Conservation (phyloP, 2,888 invertebrate genomes). For the Nowickia ferox region DNA sequence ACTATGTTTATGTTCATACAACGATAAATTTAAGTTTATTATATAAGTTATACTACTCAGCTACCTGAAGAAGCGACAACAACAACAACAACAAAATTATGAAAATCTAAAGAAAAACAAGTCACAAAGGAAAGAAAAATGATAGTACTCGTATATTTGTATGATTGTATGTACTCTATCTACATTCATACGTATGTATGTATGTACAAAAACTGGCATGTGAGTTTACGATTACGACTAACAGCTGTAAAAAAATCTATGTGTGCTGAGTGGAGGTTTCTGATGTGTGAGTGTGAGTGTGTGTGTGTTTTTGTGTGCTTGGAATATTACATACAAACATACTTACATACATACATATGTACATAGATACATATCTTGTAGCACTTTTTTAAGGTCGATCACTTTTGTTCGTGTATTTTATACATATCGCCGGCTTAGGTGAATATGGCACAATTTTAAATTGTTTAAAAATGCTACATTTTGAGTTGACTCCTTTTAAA, state of each 20-base stretch:
- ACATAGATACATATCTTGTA: conserved; percentile 44
- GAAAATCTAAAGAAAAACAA: conserved; percentile 55
- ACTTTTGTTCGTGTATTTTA: conserved; percentile 58
- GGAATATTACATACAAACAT: conserved; percentile 5
- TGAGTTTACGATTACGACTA: conserved; percentile 52
- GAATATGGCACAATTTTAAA: background rate
- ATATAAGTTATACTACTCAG: conserved; percentile 60
- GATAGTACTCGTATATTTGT: conserved; percentile 25
- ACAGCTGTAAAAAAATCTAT: conserved; percentile 57
- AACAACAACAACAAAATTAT: conserved; percentile 34
- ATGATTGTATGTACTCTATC: background rate
- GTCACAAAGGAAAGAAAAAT: conserved; percentile 53
- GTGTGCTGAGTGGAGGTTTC: background rate
- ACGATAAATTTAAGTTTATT: conserved; percentile 62
- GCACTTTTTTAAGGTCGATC: conserved; percentile 69
- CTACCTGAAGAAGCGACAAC: conserved; percentile 61
- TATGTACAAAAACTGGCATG: conserved; percentile 26
- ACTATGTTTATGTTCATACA: conserved; percentile 21
- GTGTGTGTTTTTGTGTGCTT: conserved; percentile 25
- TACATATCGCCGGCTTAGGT: conserved; percentile 50
- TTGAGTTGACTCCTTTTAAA: too few relatives aligned
- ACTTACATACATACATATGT: too few relatives aligned
- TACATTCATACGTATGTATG: too few relatives aligned
- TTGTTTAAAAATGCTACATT: too few relatives aligned
- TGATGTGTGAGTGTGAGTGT: background rate